Evolutionary conservation across 2,113 vertebrate species (phyloP), one percentile per base, ranked within the genome.

Genomic region (Stigmatopora argus): DNA sequence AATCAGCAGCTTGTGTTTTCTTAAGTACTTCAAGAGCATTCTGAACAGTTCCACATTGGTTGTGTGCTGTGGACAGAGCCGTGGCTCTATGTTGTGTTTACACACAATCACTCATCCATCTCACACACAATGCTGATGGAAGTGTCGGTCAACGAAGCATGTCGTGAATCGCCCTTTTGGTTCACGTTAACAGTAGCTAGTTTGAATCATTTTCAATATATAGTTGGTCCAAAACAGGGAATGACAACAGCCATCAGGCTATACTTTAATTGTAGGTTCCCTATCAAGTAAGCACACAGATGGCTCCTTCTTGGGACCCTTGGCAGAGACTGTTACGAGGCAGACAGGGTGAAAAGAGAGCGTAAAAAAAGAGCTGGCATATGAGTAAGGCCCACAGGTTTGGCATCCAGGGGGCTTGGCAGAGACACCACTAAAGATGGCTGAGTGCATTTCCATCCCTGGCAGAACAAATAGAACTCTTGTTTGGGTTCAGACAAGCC

Each of bases 401-500:
- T 82, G 81, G 86, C 79, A 81, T 74, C 65, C 69, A 82, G 72
- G 58, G 63, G 60, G 31, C 7, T 77, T 83, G 86, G 84, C 74
- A 86, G 67, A 77, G 75, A 73, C 69, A 64, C 53, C 67, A 72
- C 78, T 68, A 79, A 78, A 78, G 75, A 86, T 72, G 79, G 78
- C 72, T 77, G 81, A 87, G 80, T 78, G 77, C 80, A 83, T 82
- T 86, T 82, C 69, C 78, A 81, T 78, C 70, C 67, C 68, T 78
- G 79, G 76, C 78, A 81, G 86, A 85, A 88, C 83, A 89, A 86
- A 85, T 83, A 75, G 81, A 84, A 73, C 83, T 82, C 82, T 84
- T 90, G 87, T 88, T 82, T 86, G 79, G 82, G 82, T 84, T 83
- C 82, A 88, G 82, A 81, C 77, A 68, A 88, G 72, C 71, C 78